Percentiles rank a stretch among this genome's conserved stretches.
These are phyloP conservation scores for Cryptus viduatorius DNA, from an alignment of 2,888 invertebrate genomes.

Conservation along the genomic window DNA sequence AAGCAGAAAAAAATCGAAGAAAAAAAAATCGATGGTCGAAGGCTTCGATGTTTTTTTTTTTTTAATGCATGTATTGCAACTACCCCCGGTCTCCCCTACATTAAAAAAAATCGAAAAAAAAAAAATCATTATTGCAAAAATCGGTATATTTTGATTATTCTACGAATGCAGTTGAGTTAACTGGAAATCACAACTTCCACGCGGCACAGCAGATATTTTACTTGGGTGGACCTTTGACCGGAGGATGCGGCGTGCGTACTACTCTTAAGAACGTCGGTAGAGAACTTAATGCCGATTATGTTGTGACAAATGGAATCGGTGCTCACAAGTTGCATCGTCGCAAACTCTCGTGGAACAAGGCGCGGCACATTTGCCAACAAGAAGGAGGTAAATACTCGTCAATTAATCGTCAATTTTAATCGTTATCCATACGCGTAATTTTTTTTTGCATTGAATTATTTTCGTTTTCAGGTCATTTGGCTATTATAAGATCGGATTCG, in stretches of 20 bases:
- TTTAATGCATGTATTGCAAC: no score
- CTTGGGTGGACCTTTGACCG: slow-evolving; percentile 3
- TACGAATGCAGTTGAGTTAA: neutral
- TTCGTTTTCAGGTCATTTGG: slow-evolving; percentile 39
- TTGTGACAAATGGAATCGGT: slow-evolving; percentile 45
- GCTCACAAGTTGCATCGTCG: slow-evolving; percentile 65
- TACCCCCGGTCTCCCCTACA: no score
- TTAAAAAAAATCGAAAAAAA: no score
- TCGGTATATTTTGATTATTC: neutral
- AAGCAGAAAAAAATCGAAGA: no score
- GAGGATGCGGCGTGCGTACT: neutral
- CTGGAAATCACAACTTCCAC: slow-evolving; percentile 34
- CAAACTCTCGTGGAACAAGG: slow-evolving; percentile 62
- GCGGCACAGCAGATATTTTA: slow-evolving; percentile 44
- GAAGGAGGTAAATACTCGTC: slow-evolving; percentile 67
- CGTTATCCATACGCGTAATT: neutral
- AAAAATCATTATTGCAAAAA: no score
- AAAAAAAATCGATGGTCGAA: no score
- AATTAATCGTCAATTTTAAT: neutral
- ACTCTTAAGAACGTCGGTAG: neutral
- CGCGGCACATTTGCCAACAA: slow-evolving; percentile 61
- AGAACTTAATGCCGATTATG: slow-evolving; percentile 16
- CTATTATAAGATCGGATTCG: slow-evolving; percentile 62
- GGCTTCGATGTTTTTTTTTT: no score
- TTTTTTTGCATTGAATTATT: neutral